phyloP scores from a whole-genome alignment of 2,797 vertebrate genomes.

The Gorsachius magnificus region DNA sequence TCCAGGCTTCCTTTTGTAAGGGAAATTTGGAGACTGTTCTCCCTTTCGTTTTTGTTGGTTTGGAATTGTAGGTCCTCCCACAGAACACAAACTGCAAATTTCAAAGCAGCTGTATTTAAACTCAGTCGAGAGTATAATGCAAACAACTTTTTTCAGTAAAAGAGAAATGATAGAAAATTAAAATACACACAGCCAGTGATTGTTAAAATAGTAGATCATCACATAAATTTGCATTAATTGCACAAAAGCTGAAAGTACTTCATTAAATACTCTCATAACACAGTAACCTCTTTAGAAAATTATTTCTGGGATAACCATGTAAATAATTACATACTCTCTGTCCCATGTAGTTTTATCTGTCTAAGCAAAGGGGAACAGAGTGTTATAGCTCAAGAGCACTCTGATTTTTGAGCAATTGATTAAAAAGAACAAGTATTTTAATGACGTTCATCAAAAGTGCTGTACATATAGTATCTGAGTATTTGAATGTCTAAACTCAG shows the following conservation, averaged over 20 bases:
- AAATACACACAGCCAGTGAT: slow-evolving; percentile 24
- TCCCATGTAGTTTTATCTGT: slow-evolving; percentile 39
- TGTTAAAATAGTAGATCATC: slow-evolving; percentile 62
- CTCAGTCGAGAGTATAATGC: neutral
- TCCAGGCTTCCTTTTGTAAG: neutral
- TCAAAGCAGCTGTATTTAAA: slow-evolving; percentile 55
- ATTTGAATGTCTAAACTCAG: slow-evolving; percentile 14
- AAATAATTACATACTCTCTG: slow-evolving; percentile 57
- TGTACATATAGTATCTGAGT: neutral
- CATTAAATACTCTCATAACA: slow-evolving; percentile 49
- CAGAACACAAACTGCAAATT: slow-evolving; percentile 15
- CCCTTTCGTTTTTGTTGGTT: neutral
- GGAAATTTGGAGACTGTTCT: neutral
- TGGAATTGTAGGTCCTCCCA: neutral
- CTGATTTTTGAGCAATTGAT: slow-evolving; percentile 45
- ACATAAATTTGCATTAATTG: slow-evolving; percentile 61
- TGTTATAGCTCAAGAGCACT: slow-evolving; percentile 28
- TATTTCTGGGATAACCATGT: slow-evolving; percentile 54
- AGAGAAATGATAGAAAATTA: slow-evolving; percentile 14
- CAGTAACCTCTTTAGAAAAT: slow-evolving; percentile 54
- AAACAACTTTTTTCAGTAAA: slow-evolving; percentile 34
- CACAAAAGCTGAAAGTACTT: slow-evolving; percentile 61
- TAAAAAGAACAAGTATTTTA: slow-evolving; percentile 57
- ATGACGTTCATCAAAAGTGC: slow-evolving; percentile 37
- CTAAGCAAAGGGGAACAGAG: neutral